Conservation (phyloP, 2,888 invertebrate species). For the Coelinius sp. region DNA sequence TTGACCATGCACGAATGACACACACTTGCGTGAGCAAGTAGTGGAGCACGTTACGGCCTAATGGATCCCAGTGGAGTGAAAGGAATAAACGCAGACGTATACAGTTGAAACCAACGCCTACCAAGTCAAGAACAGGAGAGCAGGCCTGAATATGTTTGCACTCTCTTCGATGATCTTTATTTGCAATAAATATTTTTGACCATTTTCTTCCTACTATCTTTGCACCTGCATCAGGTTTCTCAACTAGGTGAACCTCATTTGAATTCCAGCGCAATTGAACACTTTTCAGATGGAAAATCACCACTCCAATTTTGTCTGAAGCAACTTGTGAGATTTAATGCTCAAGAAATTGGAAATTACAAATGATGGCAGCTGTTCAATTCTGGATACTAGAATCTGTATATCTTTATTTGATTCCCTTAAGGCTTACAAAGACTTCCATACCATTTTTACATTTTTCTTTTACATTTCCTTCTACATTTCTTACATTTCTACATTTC, state of each 20-base stretch:
- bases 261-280: not conserved
- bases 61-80: conserved; percentile 53
- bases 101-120: conserved; percentile 39
- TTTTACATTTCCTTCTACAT: too few species aligned
- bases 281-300: not conserved
- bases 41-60: conserved; percentile 56
- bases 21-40: conserved; percentile 36
- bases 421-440: too few species aligned
- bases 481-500: too few species aligned
- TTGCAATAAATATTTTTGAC: not conserved
- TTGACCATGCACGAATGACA: conserved; percentile 11
- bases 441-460: too few species aligned
- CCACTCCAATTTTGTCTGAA: not conserved
- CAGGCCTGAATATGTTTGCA: conserved; percentile 45
- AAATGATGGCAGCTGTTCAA: not conserved
- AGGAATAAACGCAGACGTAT: conserved; percentile 44
- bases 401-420: too few species aligned
- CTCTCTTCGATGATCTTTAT: conserved; percentile 37
- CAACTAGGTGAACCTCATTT: not conserved
- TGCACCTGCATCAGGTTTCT: not conserved
- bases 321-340: not conserved
- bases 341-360: not conserved
- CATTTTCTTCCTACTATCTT: not conserved
- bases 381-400: not conserved
- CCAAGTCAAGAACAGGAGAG: conserved; percentile 41